These are phyloP conservation scores for Montipora efflorescens DNA, from an alignment of 64 coral and sea anemone genomes.

Conservation along the genomic window DNA sequence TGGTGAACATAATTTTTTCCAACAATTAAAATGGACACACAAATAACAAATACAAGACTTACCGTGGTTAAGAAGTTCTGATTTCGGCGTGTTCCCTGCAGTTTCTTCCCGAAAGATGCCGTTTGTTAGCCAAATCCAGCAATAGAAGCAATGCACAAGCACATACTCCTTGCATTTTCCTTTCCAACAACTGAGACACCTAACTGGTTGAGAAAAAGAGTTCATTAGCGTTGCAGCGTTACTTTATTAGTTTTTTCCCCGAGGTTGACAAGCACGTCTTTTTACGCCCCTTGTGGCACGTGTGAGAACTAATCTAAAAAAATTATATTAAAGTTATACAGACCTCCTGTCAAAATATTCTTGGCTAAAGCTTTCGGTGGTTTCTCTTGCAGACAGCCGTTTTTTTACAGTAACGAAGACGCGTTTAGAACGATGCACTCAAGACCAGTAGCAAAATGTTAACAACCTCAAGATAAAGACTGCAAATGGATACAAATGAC, in stretches of 20 bases:
- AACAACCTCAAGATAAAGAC: conserved; percentile 26
- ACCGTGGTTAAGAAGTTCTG: not conserved
- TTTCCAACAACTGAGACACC: not conserved
- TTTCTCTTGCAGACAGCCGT: not conserved
- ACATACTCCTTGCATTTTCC: not conserved
- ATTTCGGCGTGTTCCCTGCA: not conserved
- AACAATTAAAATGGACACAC: not conserved
- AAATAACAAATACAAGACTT: not conserved
- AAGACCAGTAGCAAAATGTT: not conserved
- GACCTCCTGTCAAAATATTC: conserved; percentile 14
- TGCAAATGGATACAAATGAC: conserved; percentile 60
- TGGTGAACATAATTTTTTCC: too few species aligned
- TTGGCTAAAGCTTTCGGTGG: not conserved
- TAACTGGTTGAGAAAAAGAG: not conserved
- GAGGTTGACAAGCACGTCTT: not conserved
- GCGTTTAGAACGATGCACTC: not conserved
- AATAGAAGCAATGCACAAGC: not conserved
- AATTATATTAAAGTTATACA: not conserved
- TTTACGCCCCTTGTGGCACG: not conserved
- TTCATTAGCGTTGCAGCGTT: not conserved
- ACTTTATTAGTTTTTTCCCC: too few species aligned
- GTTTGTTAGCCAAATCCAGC: conserved; percentile 1
- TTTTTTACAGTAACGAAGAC: not conserved
- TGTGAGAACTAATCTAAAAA: not conserved
- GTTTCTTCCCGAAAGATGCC: not conserved